Evolutionary conservation across 2,888 invertebrate genomes (phyloP).

Genomic region (Tribolium freemani): DNA sequence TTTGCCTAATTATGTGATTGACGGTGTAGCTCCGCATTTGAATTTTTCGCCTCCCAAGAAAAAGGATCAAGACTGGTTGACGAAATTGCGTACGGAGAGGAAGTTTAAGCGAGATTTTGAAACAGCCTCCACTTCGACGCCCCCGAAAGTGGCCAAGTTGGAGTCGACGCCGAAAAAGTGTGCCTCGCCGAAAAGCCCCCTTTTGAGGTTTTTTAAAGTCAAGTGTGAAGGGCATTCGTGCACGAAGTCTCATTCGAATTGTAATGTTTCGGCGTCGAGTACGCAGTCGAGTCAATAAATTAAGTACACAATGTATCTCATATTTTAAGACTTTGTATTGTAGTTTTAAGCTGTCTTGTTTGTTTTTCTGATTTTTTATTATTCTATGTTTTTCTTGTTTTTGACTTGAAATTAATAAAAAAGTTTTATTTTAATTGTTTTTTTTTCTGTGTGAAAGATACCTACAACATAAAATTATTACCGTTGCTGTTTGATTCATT

Average conservation of each 20-base stretch:
- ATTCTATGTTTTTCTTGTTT: slow-evolving; percentile 7
- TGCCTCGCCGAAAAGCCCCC: slow-evolving; percentile 55
- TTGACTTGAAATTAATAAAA: not conserved
- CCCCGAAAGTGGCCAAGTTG: slow-evolving; percentile 57
- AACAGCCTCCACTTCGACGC: slow-evolving; percentile 51
- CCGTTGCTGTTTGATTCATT: too few relatives aligned
- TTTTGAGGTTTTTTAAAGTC: slow-evolving; percentile 61
- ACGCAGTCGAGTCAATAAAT: slow-evolving; percentile 23
- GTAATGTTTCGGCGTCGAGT: not conserved
- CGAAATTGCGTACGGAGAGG: slow-evolving; percentile 74
- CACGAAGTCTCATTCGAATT: not conserved
- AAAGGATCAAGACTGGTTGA: slow-evolving; percentile 81
- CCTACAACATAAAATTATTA: too few relatives aligned
- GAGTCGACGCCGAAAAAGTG: slow-evolving; percentile 50
- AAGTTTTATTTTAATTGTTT: not conserved
- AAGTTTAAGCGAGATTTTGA: slow-evolving; percentile 57
- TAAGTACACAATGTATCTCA: slow-evolving; percentile 9
- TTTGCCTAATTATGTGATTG: slow-evolving; percentile 82
- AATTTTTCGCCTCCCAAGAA: slow-evolving; percentile 79
- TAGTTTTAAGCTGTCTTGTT: not conserved
- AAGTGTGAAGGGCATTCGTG: slow-evolving; percentile 44
- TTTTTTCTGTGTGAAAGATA: too few relatives aligned
- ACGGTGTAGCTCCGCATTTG: slow-evolving; percentile 84
- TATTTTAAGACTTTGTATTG: slow-evolving; percentile 23
- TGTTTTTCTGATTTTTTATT: slow-evolving; percentile 9